Base-by-base conservation (phyloP, 2,888 invertebrate genomes). In the Apodemia hepburni region DNA sequence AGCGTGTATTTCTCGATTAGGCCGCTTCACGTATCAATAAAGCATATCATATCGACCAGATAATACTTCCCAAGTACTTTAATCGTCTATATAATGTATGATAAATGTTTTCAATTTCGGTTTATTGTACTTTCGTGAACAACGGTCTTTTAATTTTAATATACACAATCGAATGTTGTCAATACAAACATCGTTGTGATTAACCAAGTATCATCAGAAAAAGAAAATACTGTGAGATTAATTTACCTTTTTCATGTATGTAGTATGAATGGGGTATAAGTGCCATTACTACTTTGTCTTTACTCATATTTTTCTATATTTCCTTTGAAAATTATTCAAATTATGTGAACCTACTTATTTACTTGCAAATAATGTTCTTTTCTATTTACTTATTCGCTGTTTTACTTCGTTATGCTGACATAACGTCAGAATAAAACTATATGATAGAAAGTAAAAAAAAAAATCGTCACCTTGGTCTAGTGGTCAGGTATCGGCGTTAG, bases 1-100 rank as follows among this genome's bases (percentile, higher is more conserved):
- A 54, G 54, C 54, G 54, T 29, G 54, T 29, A n/a, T 17, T 45
- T 45, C n/a, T 15, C 54, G 54, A n/a, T n/a, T 27, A 12, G 4
- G 54, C 5, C 22, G 51, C 27, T 29, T 54, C 54, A 29, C 27
- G 27, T 27, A 57, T 57, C 54, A 57, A 57, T 29, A 29, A 29
- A 8, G 47, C 18, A 27, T 57, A 27, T 57, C 51, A 18, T 27
- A 54, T 54, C 51, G 18, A 4, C 15, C 15, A 54, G 54, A 27
- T 29, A 54, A 57, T 29, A 27, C 15, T 27, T 18, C 1, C 15
- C 2, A 15, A 27, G 15, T 54, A 54, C 54, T 15, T 54, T 18
- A 54, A 12, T 9, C 22, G 9, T 54, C 15, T 27, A 7, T 27
- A 27, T 27, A 54, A 29, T 6, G 22, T 17, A 7, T 15, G 6